A percentile compares a stretch with the other conserved stretches of the same genome.
These are phyloP conservation scores for Lucifuga dentata DNA, from an alignment of 2,113 vertebrate species.

Conservation along the genomic window DNA sequence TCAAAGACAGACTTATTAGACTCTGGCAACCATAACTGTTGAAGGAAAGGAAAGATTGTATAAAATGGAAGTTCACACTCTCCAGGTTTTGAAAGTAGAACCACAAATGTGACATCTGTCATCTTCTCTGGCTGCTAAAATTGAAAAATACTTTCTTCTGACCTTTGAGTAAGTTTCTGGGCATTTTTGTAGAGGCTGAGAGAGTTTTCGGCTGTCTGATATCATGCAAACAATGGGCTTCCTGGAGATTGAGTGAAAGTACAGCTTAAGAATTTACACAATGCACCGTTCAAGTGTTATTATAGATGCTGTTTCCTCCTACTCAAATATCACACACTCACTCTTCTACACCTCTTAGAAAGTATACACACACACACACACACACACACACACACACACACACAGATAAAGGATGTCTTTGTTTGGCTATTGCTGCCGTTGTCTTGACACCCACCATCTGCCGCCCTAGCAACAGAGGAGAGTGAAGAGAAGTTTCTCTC, in stretches of 20 bases:
- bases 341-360: conserved; percentile 63
- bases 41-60: conserved; percentile 32
- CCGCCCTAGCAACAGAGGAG: conserved; percentile 72
- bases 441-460: conserved; percentile 83
- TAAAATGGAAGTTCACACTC: conserved; percentile 51
- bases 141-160: conserved; percentile 14
- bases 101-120: conserved; percentile 41
- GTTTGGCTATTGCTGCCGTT: conserved; percentile 77
- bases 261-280: conserved; percentile 64
- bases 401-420: conserved; percentile 75
- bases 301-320: conserved; percentile 73
- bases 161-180: conserved; percentile 10
- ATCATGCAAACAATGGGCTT: conserved; percentile 43
- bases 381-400: conserved; percentile 51
- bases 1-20: conserved; percentile 65
- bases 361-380: conserved; percentile 32
- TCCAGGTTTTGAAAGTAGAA: conserved; percentile 22
- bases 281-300: conserved; percentile 61
- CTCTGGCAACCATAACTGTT: conserved; percentile 40
- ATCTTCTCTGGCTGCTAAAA: conserved; percentile 13
- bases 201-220: conserved; percentile 23
- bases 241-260: conserved; percentile 43
- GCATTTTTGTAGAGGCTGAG: conserved; percentile 6
- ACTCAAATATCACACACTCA: conserved; percentile 62
- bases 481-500: conserved; percentile 73